phyloP scores from a whole-genome alignment of 1,140 invertebrate species.

The Zaprionus camerounensis region DNA sequence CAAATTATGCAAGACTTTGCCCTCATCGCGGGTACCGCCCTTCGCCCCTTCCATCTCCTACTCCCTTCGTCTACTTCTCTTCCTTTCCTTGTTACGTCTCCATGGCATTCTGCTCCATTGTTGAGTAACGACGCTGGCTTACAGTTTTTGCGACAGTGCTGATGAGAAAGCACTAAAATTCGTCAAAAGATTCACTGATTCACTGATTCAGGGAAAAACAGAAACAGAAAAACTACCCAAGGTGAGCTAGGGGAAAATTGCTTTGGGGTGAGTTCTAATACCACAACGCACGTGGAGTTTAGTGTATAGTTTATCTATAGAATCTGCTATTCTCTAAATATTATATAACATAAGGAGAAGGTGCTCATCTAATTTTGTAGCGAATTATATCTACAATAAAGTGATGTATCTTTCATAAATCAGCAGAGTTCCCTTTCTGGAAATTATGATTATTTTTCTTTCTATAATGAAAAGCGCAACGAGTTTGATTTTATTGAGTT shows the following conservation, averaged over 20 bases:
- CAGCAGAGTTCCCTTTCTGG: too few species aligned
- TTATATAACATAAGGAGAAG: too few species aligned
- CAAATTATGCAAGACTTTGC: conserved; percentile 78
- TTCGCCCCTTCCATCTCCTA: not conserved
- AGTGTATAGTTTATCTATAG: not conserved
- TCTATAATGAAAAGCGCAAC: too few species aligned
- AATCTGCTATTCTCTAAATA: too few species aligned
- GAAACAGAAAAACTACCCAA: not conserved
- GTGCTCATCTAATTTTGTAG: too few species aligned
- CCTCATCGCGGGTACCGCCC: conserved; percentile 1
- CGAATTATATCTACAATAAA: too few species aligned
- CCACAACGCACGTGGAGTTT: not conserved
- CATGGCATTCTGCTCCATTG: conserved; percentile 10
- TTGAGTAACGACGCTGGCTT: conserved; percentile 60
- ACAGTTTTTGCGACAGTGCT: conserved; percentile 57
- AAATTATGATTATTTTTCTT: too few species aligned
- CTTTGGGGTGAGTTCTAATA: not conserved
- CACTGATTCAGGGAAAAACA: conserved; percentile 32
- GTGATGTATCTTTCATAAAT: too few species aligned
- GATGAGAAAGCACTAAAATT: conserved; percentile 49
- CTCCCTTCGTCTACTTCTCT: not conserved
- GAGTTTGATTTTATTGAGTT: too few species aligned
- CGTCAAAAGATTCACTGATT: conserved; percentile 41
- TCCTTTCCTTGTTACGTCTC: not conserved
- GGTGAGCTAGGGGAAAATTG: not conserved